Evolutionary conservation across 2,888 invertebrate genomes (phyloP), one percentile per base, ranked within the genome.

Genomic region (Torymus tubicola): DNA sequence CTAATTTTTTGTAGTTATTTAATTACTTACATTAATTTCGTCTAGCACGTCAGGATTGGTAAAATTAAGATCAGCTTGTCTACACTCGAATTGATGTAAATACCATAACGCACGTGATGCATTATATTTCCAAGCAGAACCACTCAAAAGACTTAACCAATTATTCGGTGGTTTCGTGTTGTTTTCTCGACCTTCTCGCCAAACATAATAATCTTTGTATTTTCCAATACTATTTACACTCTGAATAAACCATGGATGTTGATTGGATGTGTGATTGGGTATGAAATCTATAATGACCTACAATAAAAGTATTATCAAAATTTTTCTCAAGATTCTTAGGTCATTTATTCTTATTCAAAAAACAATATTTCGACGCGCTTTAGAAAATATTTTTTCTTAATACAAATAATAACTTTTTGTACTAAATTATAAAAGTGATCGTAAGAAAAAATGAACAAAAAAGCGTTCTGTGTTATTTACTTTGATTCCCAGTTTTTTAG

Each of bases 281-380:
- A 95, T 94, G 85, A 95, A 93, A 88, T 95, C 95, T 60, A 95
- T 88, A 1, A 94, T 91, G 0, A 94, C 92, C 87, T 93, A 92
- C 3, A 31, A 31, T 2, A 31, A 31, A 31, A 31, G 31, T 31
- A 31, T 31, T 31, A 31, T 31, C 3, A 31, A 31, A 31, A 31
- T 5, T 31, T 31, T 31, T 2, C 31, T 0, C 31, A 31, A 4
- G 3, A 31, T 31, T 31, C 5, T 31, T 5, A 4, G 31, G 2
- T 1, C 21, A 21, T 2, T 21, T 21, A 2, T 31, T 31, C 31
- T 31, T 31, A 31, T 31, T 31, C 31, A 31, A 3, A 31, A 31
- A 31, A 31, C 24, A 24, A 24, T 2, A 24, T 24, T 24, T 24
- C 2, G 24, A 2, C 24, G 24, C 24, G 24, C 31, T 31, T 31